Conservation (phyloP, 1,140 invertebrate species). For the Sycobia sp. region DNA sequence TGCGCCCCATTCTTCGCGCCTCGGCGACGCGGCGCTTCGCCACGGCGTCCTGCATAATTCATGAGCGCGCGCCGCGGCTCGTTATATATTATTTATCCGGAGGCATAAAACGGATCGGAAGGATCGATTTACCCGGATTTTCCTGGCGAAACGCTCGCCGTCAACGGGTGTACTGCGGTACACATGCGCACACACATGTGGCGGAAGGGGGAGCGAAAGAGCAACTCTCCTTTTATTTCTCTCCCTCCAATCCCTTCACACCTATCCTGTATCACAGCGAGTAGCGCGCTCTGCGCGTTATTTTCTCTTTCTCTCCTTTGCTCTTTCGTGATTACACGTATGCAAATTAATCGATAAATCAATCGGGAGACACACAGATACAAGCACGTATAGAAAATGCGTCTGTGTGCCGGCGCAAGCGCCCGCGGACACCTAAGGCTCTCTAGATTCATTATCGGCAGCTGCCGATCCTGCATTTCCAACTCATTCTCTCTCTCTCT, state of each 20-base stretch:
- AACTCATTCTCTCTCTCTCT: slow-evolving; percentile 1
- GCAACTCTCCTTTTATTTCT: background rate
- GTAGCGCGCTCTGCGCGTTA: too few species aligned
- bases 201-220: too few species aligned
- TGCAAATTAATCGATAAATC: slow-evolving; percentile 46
- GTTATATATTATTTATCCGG: slow-evolving; percentile 18
- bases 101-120: background rate
- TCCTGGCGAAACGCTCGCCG: background rate
- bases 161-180: too few species aligned
- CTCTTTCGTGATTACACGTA: slow-evolving; percentile 28
- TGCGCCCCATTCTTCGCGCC: too few species aligned
- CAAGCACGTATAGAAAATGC: too few species aligned
- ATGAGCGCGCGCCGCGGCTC: background rate
- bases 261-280: too few species aligned
- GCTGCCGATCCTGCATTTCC: slow-evolving; percentile 47
- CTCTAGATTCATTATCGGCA: slow-evolving; percentile 48
- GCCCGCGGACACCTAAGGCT: slow-evolving; percentile 38
- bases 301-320: background rate
- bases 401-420: too few species aligned
- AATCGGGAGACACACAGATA: slow-evolving; percentile 36
- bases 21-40: too few species aligned
- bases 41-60: too few species aligned
- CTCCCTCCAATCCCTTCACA: background rate
- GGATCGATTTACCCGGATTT: slow-evolving; percentile 12
- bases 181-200: too few species aligned